Conservation (phyloP, 1,140 invertebrate genomes). For the Belonocnema kinseyi region DNA sequence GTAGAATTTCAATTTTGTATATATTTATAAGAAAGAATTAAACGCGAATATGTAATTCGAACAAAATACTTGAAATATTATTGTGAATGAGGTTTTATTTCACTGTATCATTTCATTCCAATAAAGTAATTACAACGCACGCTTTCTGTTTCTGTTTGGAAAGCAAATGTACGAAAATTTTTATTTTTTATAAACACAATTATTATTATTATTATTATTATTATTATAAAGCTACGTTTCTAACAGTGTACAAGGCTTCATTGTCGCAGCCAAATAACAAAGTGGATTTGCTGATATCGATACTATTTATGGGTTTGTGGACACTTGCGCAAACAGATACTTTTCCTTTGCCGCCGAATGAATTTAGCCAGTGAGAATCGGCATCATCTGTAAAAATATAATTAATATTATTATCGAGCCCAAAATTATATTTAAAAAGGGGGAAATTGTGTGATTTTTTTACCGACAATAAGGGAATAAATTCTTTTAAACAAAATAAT, state of each 20-base stretch:
- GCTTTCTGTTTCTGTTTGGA: background rate
- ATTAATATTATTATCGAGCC: background rate
- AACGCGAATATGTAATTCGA: slow-evolving; percentile 32
- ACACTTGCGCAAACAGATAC: slow-evolving; percentile 83
- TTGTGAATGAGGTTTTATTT: slow-evolving; percentile 48
- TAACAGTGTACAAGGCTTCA: slow-evolving; percentile 87
- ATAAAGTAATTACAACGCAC: slow-evolving; percentile 46
- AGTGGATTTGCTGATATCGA: slow-evolving; percentile 84
- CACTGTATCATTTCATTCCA: slow-evolving; percentile 57
- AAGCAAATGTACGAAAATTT: background rate
- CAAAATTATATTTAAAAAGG: no score
- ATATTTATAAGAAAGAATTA: slow-evolving; percentile 44
- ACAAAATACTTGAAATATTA: slow-evolving; percentile 35
- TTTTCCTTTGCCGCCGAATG: slow-evolving; percentile 80
- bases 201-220: background rate
- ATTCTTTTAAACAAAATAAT: no score
- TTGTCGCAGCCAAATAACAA: slow-evolving; percentile 89
- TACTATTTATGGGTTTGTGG: slow-evolving; percentile 85
- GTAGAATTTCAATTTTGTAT: slow-evolving; percentile 47
- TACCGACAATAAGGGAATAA: no score
- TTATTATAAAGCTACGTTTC: slow-evolving; percentile 74
- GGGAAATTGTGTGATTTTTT: no score
- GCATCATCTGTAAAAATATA: slow-evolving; percentile 63
- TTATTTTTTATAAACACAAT: background rate
- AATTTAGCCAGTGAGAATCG: slow-evolving; percentile 80